A percentile compares a stretch with the other conserved stretches of the same genome.
phyloP scores from a whole-genome alignment of 2,888 invertebrate species.

The Dendrolimus pini region DNA sequence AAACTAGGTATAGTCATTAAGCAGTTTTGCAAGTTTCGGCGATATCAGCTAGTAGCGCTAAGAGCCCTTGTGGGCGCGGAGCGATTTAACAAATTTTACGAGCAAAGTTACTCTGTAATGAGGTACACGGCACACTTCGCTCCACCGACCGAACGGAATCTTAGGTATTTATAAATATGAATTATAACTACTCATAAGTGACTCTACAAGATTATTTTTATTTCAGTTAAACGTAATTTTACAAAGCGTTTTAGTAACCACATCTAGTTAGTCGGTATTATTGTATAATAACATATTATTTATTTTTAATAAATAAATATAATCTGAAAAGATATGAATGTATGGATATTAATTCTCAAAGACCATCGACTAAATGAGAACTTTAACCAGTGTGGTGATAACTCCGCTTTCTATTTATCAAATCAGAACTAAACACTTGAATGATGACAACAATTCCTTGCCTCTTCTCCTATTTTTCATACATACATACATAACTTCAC shows the following conservation, averaged over 20 bases:
- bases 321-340: no score
- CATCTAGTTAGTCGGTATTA: no score
- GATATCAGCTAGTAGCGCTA: neutral
- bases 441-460: no score
- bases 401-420: no score
- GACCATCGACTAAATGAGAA: no score
- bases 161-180: neutral
- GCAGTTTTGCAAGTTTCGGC: neutral
- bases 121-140: neutral
- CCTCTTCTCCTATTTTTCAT: no score
- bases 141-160: neutral
- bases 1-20: neutral
- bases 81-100: slow-evolving; percentile 7
- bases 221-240: neutral
- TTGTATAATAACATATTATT: no score
- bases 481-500: no score
- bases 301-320: no score
- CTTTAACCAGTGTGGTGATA: no score
- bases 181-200: neutral
- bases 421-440: no score
- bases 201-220: neutral
- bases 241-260: neutral
- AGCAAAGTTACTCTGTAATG: slow-evolving; percentile 3
- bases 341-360: no score
- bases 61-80: neutral